Conservation (phyloP, 2,797 vertebrate genomes). For the Emydoidea blandingii region DNA sequence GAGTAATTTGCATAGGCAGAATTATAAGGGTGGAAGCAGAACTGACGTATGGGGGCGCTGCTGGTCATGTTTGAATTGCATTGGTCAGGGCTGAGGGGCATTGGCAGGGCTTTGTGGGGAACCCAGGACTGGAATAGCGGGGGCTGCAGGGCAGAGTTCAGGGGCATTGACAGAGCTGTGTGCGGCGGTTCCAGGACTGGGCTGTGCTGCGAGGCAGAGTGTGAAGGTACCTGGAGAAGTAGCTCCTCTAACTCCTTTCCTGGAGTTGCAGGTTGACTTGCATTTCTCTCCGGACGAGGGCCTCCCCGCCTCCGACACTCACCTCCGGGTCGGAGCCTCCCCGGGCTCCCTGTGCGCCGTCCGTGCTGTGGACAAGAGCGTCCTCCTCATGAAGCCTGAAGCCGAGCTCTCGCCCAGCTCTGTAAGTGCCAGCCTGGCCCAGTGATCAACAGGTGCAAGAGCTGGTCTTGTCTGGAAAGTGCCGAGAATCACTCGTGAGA, state of each 20-base stretch:
- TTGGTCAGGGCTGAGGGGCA: neutral
- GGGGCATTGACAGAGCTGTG: neutral
- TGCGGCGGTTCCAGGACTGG: neutral
- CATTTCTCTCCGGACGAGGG: constrained; percentile 79
- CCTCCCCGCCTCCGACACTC: constrained; percentile 80
- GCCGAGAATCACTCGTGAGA: neutral
- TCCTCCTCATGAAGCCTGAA: constrained; percentile 85
- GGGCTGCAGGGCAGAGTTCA: no score
- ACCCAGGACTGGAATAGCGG: no score
- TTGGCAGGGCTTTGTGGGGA: no score
- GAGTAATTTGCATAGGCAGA: neutral
- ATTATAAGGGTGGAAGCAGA: neutral
- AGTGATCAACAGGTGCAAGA: neutral
- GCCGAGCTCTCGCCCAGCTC: constrained; percentile 79
- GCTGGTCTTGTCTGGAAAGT: neutral
- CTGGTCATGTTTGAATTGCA: neutral
- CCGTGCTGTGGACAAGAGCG: constrained; percentile 89
- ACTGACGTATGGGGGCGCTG: neutral
- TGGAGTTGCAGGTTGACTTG: constrained; percentile 84
- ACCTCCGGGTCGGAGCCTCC: constrained; percentile 80
- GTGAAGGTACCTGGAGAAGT: neutral
- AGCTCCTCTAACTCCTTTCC: neutral
- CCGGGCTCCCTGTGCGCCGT: constrained; percentile 89
- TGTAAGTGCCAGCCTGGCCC: constrained; percentile 75
- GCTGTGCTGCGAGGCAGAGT: no score